Evolutionary conservation across 2,113 vertebrate species (phyloP).

Genomic region (Cichladusa arquata): DNA sequence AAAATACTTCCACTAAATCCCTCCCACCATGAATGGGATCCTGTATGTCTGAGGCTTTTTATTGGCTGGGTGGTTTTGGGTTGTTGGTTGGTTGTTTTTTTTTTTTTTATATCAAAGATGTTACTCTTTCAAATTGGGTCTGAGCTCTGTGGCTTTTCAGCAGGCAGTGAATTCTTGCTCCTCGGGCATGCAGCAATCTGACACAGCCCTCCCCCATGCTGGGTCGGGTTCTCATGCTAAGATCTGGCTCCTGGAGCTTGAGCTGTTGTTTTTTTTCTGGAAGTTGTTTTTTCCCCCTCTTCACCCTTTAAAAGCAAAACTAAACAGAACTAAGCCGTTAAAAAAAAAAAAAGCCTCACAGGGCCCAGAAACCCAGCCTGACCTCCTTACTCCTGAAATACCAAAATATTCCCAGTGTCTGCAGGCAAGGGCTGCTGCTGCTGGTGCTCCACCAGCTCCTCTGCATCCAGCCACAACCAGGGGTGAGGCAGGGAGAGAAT

Average conservation of each 20-base stretch:
- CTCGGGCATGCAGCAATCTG: background rate
- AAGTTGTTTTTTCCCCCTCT: slow-evolving; percentile 6
- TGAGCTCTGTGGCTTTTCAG: slow-evolving; percentile 40
- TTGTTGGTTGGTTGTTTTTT: slow-evolving; percentile 9
- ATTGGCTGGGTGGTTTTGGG: slow-evolving; percentile 60
- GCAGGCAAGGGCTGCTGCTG: background rate
- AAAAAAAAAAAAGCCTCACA: background rate
- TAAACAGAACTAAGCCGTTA: background rate
- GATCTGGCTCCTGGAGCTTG: slow-evolving; percentile 33
- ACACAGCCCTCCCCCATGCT: background rate
- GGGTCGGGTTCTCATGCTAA: background rate
- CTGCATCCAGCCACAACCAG: background rate
- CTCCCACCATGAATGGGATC: slow-evolving; percentile 58
- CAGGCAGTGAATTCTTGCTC: slow-evolving; percentile 29
- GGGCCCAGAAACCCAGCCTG: background rate
- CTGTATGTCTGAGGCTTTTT: slow-evolving; percentile 68
- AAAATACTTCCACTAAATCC: slow-evolving; percentile 65
- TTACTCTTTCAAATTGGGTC: slow-evolving; percentile 60
- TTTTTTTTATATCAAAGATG: slow-evolving; percentile 57
- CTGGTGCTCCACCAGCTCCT: background rate
- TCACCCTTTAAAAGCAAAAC: slow-evolving; percentile 33
- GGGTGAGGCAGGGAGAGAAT: background rate
- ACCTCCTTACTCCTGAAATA: background rate
- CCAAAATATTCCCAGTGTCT: background rate
- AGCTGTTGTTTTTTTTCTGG: slow-evolving; percentile 50